Base-by-base conservation (phyloP, 1,140 invertebrate species). In the Heliconius hermathena region DNA sequence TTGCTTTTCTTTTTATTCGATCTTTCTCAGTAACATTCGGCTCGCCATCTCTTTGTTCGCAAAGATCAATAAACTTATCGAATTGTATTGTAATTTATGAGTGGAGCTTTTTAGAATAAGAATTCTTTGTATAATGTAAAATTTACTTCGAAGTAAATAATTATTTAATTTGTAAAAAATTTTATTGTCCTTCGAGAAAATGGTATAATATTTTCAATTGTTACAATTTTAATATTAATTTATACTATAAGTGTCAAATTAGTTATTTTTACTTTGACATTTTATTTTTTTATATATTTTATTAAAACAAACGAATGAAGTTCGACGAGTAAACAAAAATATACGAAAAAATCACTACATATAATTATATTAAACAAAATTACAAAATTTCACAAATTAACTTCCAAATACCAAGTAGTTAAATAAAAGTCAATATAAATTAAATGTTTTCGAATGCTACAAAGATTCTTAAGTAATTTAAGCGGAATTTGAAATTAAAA, bases 51-150 rank as follows among this genome's bases (percentile, higher is more conserved):
- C 85, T 81, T 87, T 88, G 82, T 82, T 84, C 75, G 73, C 74
- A 33, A 78, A 77, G 72, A 84, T 85, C 83, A 81, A 86, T 87
- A 83, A 82, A 81, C 76, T 84, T 82, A 85, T 76, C 73, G 78
- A 82, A 81, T 85, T 84, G 78, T 81, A 80, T 85, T 84, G 80
- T 81, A 78, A 84, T 78, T 84, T 84, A 81, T 70, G 75, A 71
- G 75, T 29, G 36, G 29, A 75, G 33, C 13, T 79, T 74, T 70
- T 71, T 77, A 66, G 60, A 66, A 66, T 29, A 66, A 26, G 8
- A 20, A 36, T 33, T 72, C 11, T 71, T 71, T 36, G 70, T 22
- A 18, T 6, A 33, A 38, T 33, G 33, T 71, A 33, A 33, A 71
- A 71, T 71, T 33, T 36, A 71, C 29, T 22, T 26, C 9, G 2